phyloP scores from a whole-genome alignment of 2,113 vertebrate genomes.

The Dasyprocta punctata region DNA sequence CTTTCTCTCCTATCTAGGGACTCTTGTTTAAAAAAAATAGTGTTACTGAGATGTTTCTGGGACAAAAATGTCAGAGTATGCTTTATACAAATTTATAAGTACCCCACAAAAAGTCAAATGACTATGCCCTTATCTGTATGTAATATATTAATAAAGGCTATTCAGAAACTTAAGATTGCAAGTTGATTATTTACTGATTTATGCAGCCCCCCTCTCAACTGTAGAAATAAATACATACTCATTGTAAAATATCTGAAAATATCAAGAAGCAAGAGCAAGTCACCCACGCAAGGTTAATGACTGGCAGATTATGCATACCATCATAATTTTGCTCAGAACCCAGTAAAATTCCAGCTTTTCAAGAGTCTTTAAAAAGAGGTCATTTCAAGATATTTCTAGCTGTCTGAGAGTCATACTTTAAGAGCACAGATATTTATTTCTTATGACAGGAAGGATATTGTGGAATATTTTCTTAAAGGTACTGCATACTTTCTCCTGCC shows the following conservation, averaged over 20 bases:
- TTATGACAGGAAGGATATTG: not conserved
- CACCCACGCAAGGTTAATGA: constrained; percentile 43
- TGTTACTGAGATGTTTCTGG: not conserved
- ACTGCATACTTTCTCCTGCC: not conserved
- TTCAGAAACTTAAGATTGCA: constrained; percentile 15
- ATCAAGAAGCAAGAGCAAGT: constrained; percentile 58
- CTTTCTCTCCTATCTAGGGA: not conserved
- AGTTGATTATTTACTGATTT: constrained; percentile 46
- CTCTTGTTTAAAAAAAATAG: not conserved
- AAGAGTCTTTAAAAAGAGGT: not conserved
- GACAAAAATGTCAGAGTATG: not conserved
- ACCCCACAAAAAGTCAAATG: not conserved
- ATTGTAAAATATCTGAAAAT: constrained; percentile 45
- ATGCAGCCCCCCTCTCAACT: not conserved
- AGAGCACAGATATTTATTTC: constrained; percentile 19
- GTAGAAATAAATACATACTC: constrained; percentile 27
- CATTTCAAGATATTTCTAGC: constrained; percentile 45
- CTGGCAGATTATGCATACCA: constrained; percentile 24
- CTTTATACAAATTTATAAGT: not conserved
- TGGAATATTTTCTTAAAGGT: not conserved
- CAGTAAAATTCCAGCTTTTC: constrained; percentile 40
- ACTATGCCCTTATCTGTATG: not conserved
- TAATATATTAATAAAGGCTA: not conserved
- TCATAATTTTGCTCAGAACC: constrained; percentile 1
- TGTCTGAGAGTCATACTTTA: not conserved